Percentiles rank a stretch among this genome's conserved stretches.
These are phyloP conservation scores for Buceros bicornis DNA, from an alignment of 2,797 vertebrate species.

Conservation along the genomic window DNA sequence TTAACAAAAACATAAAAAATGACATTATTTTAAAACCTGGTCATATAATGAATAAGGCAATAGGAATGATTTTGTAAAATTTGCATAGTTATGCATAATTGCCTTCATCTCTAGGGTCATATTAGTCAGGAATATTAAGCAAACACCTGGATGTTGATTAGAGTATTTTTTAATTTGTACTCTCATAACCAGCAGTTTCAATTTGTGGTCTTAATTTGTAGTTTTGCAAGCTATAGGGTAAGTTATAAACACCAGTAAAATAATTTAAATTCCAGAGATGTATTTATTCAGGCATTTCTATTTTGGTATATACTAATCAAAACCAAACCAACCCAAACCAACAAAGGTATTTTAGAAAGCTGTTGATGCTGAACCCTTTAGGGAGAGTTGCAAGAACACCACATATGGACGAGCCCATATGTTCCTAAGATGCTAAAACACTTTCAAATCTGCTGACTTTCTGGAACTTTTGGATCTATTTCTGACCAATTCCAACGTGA, in stretches of 20 bases:
- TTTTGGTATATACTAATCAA: not conserved
- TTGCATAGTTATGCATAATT: not conserved
- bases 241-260: not conserved
- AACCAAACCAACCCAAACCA: not conserved
- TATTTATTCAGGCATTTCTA: not conserved
- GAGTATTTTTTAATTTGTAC: not conserved
- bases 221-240: not conserved
- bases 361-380: not conserved
- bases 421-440: not conserved
- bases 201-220: not conserved
- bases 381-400: not conserved
- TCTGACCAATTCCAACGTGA: not conserved
- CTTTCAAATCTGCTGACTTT: not conserved
- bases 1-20: not conserved
- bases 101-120: not conserved
- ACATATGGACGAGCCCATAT: not conserved
- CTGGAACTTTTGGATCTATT: not conserved
- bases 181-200: not conserved
- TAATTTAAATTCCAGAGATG: not conserved
- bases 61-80: not conserved
- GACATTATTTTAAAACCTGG: not conserved
- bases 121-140: not conserved
- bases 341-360: not conserved
- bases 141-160: not conserved
- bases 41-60: not conserved